Conservation (phyloP, 2,797 vertebrate genomes). For the Coendou prehensilis region DNA sequence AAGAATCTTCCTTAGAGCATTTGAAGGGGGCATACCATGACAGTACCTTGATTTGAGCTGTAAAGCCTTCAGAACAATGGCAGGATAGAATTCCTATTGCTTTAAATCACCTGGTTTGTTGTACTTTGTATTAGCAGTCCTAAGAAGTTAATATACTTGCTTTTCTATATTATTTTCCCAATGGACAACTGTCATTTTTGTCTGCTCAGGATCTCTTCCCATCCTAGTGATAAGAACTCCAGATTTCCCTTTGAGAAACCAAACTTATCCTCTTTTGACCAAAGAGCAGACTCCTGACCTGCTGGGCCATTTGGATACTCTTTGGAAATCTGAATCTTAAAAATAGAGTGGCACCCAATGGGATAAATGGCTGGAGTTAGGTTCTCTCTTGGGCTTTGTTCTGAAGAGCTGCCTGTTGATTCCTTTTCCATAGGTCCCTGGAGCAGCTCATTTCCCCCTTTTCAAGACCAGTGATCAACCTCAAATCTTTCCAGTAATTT, state of each 20-base stretch:
- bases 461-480: not conserved
- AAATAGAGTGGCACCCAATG: not conserved
- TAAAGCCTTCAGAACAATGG: not conserved
- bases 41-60: not conserved
- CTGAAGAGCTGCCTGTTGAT: not conserved
- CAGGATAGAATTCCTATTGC: not conserved
- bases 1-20: not conserved
- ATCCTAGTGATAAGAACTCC: not conserved
- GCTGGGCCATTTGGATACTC: rapidly evolving
- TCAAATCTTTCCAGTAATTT: not conserved
- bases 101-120: not conserved
- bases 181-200: not conserved
- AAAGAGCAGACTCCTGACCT: not conserved
- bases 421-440: not conserved
- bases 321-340: not conserved
- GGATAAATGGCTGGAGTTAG: not conserved
- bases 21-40: not conserved
- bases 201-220: not conserved
- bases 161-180: not conserved
- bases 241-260: not conserved
- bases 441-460: not conserved
- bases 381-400: not conserved
- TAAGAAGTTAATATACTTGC: not conserved
- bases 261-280: too few species aligned
- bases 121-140: not conserved